Evolutionary conservation across 2,888 invertebrate genomes (phyloP).

Genomic region (Lordiphosa fenestrarum): DNA sequence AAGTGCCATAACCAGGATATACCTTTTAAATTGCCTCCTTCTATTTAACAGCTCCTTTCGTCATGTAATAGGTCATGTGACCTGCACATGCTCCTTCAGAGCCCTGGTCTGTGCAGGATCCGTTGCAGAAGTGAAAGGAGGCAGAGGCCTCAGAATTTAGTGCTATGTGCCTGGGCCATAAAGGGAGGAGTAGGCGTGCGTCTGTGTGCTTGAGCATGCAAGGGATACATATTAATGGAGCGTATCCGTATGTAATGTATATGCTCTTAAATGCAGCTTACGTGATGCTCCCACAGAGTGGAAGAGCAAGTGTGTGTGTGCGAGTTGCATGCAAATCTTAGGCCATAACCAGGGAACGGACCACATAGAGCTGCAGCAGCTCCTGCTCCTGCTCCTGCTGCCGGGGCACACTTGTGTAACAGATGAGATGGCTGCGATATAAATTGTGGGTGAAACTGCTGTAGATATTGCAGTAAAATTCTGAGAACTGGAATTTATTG

Average conservation of each 20-base stretch:
- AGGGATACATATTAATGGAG: slow-evolving; percentile 76
- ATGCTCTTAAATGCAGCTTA: slow-evolving; percentile 75
- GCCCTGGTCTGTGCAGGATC: slow-evolving; percentile 1
- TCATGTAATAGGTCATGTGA: slow-evolving; percentile 68
- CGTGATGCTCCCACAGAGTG: slow-evolving; percentile 53
- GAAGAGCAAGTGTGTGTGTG: slow-evolving; percentile 57
- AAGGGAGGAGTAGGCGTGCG: slow-evolving; percentile 42
- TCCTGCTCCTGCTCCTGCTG: slow-evolving; percentile 20
- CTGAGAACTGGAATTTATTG: slow-evolving; percentile 77
- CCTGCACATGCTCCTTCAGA: slow-evolving; percentile 38
- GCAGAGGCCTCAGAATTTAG: slow-evolving; percentile 14
- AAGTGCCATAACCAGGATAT: slow-evolving; percentile 13
- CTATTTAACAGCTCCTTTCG: slow-evolving; percentile 67
- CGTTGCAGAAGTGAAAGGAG: not conserved
- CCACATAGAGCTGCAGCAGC: slow-evolving; percentile 22
- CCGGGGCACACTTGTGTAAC: slow-evolving; percentile 55
- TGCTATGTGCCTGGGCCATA: slow-evolving; percentile 11
- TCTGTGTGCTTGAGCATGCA: slow-evolving; percentile 60
- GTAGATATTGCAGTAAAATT: slow-evolving; percentile 76
- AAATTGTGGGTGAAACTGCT: slow-evolving; percentile 68
- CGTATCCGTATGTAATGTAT: slow-evolving; percentile 75
- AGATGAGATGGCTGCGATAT: slow-evolving; percentile 71
- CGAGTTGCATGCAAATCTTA: slow-evolving; percentile 72
- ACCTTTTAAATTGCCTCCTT: slow-evolving; percentile 25
- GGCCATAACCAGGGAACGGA: slow-evolving; percentile 59